Base-by-base conservation (phyloP, 2,797 vertebrate genomes). In the Coilia nasus region DNA sequence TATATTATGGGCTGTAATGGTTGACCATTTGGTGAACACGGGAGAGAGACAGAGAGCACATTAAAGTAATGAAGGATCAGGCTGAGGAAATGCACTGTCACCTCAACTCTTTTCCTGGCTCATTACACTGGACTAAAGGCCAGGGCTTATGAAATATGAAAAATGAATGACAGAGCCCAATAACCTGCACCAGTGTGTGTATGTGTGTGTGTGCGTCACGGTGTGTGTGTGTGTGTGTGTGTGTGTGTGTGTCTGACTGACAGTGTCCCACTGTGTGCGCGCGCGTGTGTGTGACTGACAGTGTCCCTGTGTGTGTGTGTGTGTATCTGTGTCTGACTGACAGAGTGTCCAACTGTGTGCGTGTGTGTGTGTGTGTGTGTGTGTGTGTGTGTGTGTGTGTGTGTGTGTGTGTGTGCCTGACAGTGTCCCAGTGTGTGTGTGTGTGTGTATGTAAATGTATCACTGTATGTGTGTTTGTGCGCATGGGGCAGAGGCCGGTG, bases 111-210 rank as follows among this genome's bases (percentile, higher is more conserved):
- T 54, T 54, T 86, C 89, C 91, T 87, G 87, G 87, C 88, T 93
- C 88, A 91, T 94, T 93, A 92, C 2, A 54, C 90, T 56, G 87
- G 87, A 91, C 64, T 88, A 91, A 92, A 92, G 89, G 91, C 91
- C 90, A 93, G 85, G 90, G 86, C 88, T 88, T 90, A 87, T 93
- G 88, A 94, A 93, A 94, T 92, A 94, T 93, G 93, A 89, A 92
- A 88, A 92, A 90, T 88, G 87, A 84, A 87, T 91, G 91, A 90
- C 90, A 90, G 89, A 93, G 92, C 89, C 89, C 87, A 81, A 59
- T 35, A 81, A 83, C 62, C 47, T 21, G 60, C 54, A 46, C 81
- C 71, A 85, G 60, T 75, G 67, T 75, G 31, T 75, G 67, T 75
- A 31, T 75, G 15, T 19, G 64, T 64, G 1, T 31, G 64, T 31